phyloP scores from a whole-genome alignment of 92 coral and sea anemone genomes.

The Blastomussa wellsi region DNA sequence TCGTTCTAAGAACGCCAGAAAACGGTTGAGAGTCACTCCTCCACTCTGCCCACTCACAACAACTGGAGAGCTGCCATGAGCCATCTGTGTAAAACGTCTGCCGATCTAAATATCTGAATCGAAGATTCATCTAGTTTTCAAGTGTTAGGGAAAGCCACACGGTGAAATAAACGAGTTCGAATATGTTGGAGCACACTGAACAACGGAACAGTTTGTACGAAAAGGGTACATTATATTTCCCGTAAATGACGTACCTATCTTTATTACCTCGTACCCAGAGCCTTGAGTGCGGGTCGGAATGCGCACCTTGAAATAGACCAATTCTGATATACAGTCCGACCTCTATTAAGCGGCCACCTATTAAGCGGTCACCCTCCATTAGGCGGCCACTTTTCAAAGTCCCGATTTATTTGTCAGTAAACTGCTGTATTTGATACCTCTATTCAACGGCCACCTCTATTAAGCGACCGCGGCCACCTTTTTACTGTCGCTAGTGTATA shows the following conservation, averaged over 20 bases:
- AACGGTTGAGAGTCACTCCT: neutral
- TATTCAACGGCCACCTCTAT: no score
- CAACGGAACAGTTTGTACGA: neutral
- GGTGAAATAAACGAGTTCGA: neutral
- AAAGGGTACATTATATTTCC: neutral
- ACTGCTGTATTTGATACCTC: no score
- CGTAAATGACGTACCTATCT: neutral
- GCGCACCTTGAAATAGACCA: no score
- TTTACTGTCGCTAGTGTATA: no score
- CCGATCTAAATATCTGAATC: neutral
- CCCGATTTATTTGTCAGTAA: no score
- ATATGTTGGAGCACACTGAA: neutral
- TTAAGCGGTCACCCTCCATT: no score
- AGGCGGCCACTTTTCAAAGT: no score
- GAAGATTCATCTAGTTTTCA: slow-evolving; percentile 4
- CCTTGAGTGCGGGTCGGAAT: no score
- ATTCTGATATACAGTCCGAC: no score
- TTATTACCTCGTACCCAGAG: neutral
- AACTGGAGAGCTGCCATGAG: slow-evolving; percentile 10
- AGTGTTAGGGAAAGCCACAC: neutral
- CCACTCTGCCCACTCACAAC: slow-evolving; percentile 2
- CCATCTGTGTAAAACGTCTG: neutral
- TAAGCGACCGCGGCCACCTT: no score
- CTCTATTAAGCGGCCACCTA: no score
- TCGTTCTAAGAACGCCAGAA: slow-evolving; percentile 6